These are phyloP conservation scores for Tyria jacobaeae DNA, from an alignment of 2,888 invertebrate species.

Conservation along the genomic window DNA sequence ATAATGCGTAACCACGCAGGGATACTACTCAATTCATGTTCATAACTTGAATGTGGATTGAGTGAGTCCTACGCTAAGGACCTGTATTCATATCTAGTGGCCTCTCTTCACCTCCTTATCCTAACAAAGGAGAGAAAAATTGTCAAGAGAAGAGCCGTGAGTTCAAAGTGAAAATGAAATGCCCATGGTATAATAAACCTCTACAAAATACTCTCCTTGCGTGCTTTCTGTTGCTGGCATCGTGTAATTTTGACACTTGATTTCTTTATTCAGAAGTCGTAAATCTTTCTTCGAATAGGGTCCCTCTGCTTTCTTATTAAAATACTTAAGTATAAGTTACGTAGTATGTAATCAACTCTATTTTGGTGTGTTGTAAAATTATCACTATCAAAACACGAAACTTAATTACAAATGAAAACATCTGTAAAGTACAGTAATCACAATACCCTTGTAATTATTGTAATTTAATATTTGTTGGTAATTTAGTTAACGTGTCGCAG, in stretches of 20 bases:
- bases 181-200: conserved; percentile 62
- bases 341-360: conserved; percentile 29
- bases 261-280: conserved; percentile 75
- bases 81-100: conserved; percentile 66
- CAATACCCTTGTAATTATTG: conserved; percentile 35
- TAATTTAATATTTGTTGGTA: conserved; percentile 45
- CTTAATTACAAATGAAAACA: conserved; percentile 42
- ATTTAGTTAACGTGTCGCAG: conserved; percentile 39
- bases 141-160: conserved; percentile 65
- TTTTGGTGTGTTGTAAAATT: conserved; percentile 26
- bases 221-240: conserved; percentile 55
- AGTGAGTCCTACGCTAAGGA: conserved; percentile 53
- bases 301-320: conserved; percentile 55
- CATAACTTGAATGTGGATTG: conserved; percentile 52
- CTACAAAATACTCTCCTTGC: conserved; percentile 58
- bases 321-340: conserved; percentile 40
- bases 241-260: conserved; percentile 77
- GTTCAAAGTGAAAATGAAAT: conserved; percentile 74
- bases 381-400: conserved; percentile 34
- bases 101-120: conserved; percentile 60
- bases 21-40: conserved; percentile 39
- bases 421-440: conserved; percentile 42
- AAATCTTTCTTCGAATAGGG: conserved; percentile 57
- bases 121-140: conserved; percentile 73
- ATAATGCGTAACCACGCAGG: background rate